phyloP scores from a whole-genome alignment of 2,797 vertebrate species.

The Carcharodon carcharias region DNA sequence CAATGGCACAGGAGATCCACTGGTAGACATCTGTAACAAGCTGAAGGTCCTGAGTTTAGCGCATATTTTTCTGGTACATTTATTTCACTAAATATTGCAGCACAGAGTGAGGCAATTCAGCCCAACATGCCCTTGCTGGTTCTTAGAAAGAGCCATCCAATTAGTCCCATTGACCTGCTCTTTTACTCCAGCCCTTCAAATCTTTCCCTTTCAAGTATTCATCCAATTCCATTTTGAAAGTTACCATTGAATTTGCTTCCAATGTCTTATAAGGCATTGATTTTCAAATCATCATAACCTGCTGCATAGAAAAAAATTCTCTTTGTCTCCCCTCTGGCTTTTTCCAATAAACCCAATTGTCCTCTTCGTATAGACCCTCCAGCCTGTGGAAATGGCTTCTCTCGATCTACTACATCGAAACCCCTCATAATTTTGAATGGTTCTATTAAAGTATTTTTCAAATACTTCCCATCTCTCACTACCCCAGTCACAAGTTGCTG shows the following conservation, averaged over 20 bases:
- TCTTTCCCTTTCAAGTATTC: not conserved
- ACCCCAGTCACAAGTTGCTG: not conserved
- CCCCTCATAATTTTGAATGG: not conserved
- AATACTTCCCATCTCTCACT: not conserved
- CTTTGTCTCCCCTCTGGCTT: not conserved
- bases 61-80: not conserved
- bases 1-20: not conserved
- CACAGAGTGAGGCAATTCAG: not conserved
- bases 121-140: no score
- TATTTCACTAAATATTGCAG: not conserved
- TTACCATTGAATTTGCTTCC: not conserved
- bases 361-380: not conserved
- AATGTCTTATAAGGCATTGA: not conserved
- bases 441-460: not conserved
- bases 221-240: not conserved
- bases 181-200: not conserved
- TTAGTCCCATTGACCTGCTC: not conserved
- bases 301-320: not conserved
- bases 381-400: not conserved
- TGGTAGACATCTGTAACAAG: not conserved
- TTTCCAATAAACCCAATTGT: not conserved
- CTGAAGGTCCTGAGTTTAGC: not conserved
- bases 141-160: not conserved
- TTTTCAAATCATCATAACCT: not conserved
- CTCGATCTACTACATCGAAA: not conserved